phyloP scores from a whole-genome alignment of 2,113 vertebrate genomes.

The Rhizomys pruinosus region DNA sequence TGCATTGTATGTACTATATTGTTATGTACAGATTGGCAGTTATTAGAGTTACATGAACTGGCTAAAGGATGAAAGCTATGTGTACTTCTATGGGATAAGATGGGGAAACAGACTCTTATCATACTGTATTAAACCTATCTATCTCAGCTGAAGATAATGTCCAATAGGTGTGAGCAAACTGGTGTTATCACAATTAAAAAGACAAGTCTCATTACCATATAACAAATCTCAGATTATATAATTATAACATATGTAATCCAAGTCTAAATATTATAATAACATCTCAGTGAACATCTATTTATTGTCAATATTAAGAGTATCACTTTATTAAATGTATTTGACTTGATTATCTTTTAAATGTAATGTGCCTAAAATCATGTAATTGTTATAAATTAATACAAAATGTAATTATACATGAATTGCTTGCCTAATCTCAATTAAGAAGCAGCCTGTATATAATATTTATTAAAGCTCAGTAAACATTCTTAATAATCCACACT shows the following conservation, averaged over 20 bases:
- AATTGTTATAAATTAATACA: constrained; percentile 32
- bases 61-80: neutral
- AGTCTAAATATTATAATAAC: constrained; percentile 31
- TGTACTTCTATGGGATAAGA: neutral
- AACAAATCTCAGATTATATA: constrained; percentile 36
- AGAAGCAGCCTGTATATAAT: neutral
- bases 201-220: neutral
- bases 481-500: constrained; percentile 54
- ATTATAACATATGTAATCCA: neutral
- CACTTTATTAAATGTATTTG: constrained; percentile 41
- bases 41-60: neutral
- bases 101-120: neutral
- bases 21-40: constrained; percentile 26
- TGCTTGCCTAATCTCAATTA: constrained; percentile 41
- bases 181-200: neutral
- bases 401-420: constrained; percentile 55
- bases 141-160: neutral
- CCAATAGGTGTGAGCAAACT: neutral
- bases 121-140: neutral
- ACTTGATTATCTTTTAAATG: constrained; percentile 55
- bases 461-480: constrained; percentile 46
- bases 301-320: constrained; percentile 24
- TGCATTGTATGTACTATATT: neutral
- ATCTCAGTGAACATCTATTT: constrained; percentile 29
- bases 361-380: constrained; percentile 43